Evolutionary conservation across 2,888 invertebrate species (phyloP), one percentile per base, ranked within the genome.

Genomic region (Pammene aurita): DNA sequence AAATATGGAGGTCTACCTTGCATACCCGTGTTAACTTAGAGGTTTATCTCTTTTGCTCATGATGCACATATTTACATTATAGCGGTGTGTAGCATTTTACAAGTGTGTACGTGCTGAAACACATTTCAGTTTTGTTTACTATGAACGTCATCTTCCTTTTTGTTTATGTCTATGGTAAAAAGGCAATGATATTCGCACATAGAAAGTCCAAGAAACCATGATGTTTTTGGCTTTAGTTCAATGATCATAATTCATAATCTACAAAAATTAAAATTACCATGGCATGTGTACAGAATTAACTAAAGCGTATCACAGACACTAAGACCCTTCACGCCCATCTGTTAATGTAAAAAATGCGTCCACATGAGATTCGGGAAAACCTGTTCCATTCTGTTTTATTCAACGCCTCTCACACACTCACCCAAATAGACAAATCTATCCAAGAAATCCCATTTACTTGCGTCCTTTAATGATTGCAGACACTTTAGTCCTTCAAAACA

Each of bases 331-430:
- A 18, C 38, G 13, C n/a, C 54, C 26, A 52, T 6, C 18, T 16
- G 50, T 38, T 41, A 57, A 16, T 38, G 26, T 16, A 35, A 62
- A 61, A 62, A 61, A 50, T 50, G 13, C 58, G 42, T 58, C 50
- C 50, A 50, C 61, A 13, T 34, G 38, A 61, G 57, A 41, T 62
- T 41, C 35, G 16, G 16, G 38, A 13, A 61, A 57, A 38, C 48
- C 50, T 61, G 38, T 61, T 60, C 41, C 38, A 38, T 62, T 52
- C 41, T 61, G 61, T 62, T 62, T 62, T 62, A 62, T 62, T 62
- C 41, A 61, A 62, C 50, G 41, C 61, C 38, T 38, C 35, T 14
- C 14, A 7, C 38, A 50, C 57, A 5, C 6, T 11, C 35, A 4
- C 13, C 7, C 13, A 62, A 41, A 62, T 1, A 13, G 50, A 0